Conservation (phyloP, 2,113 vertebrate species). For the Cynoglossus semilaevis region DNA sequence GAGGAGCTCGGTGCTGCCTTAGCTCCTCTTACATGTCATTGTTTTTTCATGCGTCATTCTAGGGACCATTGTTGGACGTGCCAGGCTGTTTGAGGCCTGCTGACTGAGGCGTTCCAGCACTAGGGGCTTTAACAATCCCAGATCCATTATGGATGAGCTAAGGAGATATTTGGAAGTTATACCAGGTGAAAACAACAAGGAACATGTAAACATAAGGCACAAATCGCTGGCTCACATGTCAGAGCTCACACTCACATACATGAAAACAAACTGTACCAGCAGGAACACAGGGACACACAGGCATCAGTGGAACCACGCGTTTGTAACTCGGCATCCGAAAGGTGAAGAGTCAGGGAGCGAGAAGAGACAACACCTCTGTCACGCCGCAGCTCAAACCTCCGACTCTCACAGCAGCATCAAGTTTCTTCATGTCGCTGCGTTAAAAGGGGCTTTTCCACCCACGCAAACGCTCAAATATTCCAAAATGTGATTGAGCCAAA, state of each 20-base stretch:
- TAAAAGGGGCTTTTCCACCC: constrained; percentile 37
- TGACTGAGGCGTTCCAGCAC: constrained; percentile 51
- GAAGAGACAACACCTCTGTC: constrained; percentile 27
- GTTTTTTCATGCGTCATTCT: constrained; percentile 42
- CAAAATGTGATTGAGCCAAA: constrained; percentile 44
- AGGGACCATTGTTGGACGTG: constrained; percentile 49
- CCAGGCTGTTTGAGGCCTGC: constrained; percentile 43
- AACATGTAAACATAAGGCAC: constrained; percentile 24
- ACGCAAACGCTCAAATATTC: constrained; percentile 43
- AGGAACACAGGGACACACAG: too few relatives aligned
- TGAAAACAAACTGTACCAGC: constrained; percentile 12
- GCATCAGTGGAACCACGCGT: too few relatives aligned
- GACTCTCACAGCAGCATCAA: constrained; percentile 3
- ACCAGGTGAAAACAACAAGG: constrained; percentile 30
- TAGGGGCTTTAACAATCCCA: constrained; percentile 48
- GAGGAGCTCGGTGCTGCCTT: constrained; percentile 50
- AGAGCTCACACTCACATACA: constrained; percentile 6
- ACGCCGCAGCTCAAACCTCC: background rate
- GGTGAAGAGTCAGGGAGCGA: constrained; percentile 27
- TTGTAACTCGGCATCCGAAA: constrained; percentile 4
- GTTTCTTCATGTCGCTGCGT: constrained; percentile 9
- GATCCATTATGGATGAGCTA: constrained; percentile 74
- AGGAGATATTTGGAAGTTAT: constrained; percentile 40
- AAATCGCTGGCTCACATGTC: constrained; percentile 10
- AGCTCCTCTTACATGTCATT: constrained; percentile 34